Base-by-base conservation (phyloP, 2,113 vertebrate genomes). In the Lamprotornis superbus region DNA sequence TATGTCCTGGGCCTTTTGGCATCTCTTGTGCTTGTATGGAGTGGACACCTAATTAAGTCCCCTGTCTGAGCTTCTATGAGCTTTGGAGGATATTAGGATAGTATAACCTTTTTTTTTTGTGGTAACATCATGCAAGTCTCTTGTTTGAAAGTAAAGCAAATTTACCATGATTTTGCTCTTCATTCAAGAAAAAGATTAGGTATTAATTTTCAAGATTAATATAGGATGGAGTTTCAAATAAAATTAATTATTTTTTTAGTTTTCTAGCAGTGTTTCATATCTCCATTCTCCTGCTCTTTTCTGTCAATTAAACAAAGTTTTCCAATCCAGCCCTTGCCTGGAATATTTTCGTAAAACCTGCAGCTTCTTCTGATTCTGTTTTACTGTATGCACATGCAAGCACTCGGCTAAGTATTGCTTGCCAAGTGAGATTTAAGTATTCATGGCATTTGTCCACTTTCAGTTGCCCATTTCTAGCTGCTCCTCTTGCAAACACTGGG, bases 371-470 rank as follows among this genome's bases (percentile, higher is more conserved):
- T 42, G 10, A 17, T 64, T 83, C 33, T 78, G 2, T 76, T 96
- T 82, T 47, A 75, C 30, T 44, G 2, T 49, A 16, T 23, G 35
- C 13, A 76, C 13, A 20, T 64, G 35, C n/a, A n/a, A 85, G 20
- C 14, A 56, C 19, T 55, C 75, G 47, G 49, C 16, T 59, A 52
- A 87, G 5, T 49, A 23, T 31, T 88, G 8, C 33, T 77, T 92
- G 40, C 18, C 0, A 0, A 67, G 10, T 0, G 1, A 15, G 6
- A 47, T 42, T 83, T 69, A 89, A 76, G 11, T 53, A 61, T 68
- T 76, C 13, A 22, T 11, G 5, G 9, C 8, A 33, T 69, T 80
- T 83, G 27, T 8, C 23, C 7, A 5, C 23, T 83, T 64, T 25
- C 59, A 17, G 3, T 69, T 83, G 30, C 11, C 14, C 14, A 9